Conservation (phyloP, 2,888 invertebrate species). For the Dolomedes plantarius region DNA sequence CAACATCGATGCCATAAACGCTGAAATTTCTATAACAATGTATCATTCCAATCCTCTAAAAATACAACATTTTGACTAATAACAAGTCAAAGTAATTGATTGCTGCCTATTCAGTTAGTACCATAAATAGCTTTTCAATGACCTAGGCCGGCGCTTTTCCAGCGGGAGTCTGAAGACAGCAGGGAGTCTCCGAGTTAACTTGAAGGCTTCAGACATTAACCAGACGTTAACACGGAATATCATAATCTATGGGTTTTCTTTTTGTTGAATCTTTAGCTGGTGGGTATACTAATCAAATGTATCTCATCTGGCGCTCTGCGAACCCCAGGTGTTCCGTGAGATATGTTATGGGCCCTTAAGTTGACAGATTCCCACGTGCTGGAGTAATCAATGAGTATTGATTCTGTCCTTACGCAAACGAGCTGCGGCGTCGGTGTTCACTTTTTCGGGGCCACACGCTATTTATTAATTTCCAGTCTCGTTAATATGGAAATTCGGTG, state of each 20-base stretch:
- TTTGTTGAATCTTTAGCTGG: not conserved
- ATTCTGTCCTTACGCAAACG: not conserved
- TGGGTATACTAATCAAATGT: not conserved
- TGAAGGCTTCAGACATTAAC: not conserved
- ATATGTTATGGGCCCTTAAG: not conserved
- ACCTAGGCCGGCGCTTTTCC: not conserved
- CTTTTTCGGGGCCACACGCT: not conserved
- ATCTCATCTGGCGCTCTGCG: not conserved
- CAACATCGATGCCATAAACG: too few relatives aligned
- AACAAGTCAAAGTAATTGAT: not conserved
- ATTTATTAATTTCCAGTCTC: too few relatives aligned
- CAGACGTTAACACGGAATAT: slow-evolving; percentile 12
- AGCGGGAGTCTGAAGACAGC: not conserved
- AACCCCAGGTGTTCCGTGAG: not conserved
- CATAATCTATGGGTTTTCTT: not conserved
- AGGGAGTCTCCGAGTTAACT: not conserved
- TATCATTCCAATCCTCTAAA: too few relatives aligned
- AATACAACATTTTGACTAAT: too few relatives aligned
- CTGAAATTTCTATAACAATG: too few relatives aligned
- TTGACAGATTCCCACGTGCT: not conserved
- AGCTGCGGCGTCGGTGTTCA: not conserved
- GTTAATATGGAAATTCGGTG: too few relatives aligned
- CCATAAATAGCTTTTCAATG: not conserved
- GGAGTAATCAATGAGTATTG: not conserved
- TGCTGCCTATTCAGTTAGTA: not conserved